phyloP scores from a whole-genome alignment of 2,888 invertebrate genomes.

The Prosapia bicincta region DNA sequence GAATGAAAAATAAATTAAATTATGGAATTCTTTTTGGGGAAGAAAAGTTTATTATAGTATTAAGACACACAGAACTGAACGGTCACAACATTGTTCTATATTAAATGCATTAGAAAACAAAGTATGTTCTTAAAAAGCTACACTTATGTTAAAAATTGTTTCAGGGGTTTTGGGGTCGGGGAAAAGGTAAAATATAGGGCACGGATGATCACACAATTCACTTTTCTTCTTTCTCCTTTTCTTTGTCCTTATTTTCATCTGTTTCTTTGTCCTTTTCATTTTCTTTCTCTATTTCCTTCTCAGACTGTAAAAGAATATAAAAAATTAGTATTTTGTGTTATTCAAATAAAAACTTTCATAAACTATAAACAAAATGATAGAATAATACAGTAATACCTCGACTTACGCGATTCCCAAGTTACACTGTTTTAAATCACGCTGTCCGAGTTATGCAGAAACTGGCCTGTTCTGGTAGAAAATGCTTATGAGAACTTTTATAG shows the following conservation, averaged over 20 bases:
- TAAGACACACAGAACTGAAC: constrained; percentile 22
- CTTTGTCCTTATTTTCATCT: constrained; percentile 37
- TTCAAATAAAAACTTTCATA: too few species aligned
- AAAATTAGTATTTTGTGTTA: too few species aligned
- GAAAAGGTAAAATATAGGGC: neutral
- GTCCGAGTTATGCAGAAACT: too few species aligned
- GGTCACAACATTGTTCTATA: constrained; percentile 26
- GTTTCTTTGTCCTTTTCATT: constrained; percentile 38
- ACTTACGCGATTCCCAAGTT: too few species aligned
- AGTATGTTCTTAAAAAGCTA: constrained; percentile 32
- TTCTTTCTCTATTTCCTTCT: constrained; percentile 42
- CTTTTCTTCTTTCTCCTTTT: constrained; percentile 38
- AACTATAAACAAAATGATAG: too few species aligned
- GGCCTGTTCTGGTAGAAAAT: too few species aligned
- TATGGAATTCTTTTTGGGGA: constrained; percentile 26
- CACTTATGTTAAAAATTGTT: constrained; percentile 25
- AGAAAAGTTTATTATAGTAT: constrained; percentile 24
- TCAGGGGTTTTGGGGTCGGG: constrained; percentile 18
- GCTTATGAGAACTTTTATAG: too few species aligned
- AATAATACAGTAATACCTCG: too few species aligned
- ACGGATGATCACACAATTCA: constrained; percentile 23
- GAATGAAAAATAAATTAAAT: constrained; percentile 35
- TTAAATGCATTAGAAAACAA: constrained; percentile 28
- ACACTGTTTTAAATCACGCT: too few species aligned
- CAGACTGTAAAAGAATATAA: constrained; percentile 36